Conservation (phyloP, 1,140 invertebrate species). For the Chymomyza costata region DNA sequence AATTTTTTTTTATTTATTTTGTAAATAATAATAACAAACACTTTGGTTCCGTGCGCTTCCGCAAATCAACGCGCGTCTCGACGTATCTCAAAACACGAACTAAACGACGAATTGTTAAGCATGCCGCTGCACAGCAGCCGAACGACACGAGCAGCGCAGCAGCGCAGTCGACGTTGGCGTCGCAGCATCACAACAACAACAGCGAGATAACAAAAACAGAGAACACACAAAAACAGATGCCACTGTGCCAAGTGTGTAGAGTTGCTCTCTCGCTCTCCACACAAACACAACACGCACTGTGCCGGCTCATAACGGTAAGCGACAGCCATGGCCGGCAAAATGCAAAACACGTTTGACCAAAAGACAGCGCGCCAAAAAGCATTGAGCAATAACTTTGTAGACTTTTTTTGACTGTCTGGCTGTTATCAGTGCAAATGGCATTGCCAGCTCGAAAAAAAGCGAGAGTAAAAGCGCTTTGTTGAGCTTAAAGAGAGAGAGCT, state of each 20-base stretch:
- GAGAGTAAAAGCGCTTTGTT: too few species aligned
- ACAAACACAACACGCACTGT: too few species aligned
- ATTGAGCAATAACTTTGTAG: background rate
- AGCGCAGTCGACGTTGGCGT: slow-evolving; percentile 7
- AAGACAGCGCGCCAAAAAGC: background rate
- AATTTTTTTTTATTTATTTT: slow-evolving; percentile 6
- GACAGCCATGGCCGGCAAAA: slow-evolving; percentile 43
- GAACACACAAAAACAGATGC: slow-evolving; percentile 37
- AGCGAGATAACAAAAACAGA: slow-evolving; percentile 68
- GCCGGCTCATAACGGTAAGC: slow-evolving; percentile 48
- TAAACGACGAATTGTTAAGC: slow-evolving; percentile 47
- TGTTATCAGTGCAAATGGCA: too few species aligned
- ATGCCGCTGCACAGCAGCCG: slow-evolving; percentile 13
- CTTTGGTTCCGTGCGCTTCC: slow-evolving; percentile 27
- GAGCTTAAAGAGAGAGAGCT: too few species aligned
- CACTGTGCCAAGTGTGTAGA: background rate
- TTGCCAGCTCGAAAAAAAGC: too few species aligned
- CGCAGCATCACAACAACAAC: slow-evolving; percentile 12
- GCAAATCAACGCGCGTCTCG: slow-evolving; percentile 64
- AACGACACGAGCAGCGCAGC: slow-evolving; percentile 37
- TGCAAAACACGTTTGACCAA: slow-evolving; percentile 15
- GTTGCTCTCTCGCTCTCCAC: too few species aligned
- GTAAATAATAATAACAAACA: slow-evolving; percentile 10
- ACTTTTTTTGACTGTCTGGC: too few species aligned
- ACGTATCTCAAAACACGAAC: slow-evolving; percentile 74